phyloP scores from a whole-genome alignment of 2,113 vertebrate species.

The Pseudopodoces humilis region DNA sequence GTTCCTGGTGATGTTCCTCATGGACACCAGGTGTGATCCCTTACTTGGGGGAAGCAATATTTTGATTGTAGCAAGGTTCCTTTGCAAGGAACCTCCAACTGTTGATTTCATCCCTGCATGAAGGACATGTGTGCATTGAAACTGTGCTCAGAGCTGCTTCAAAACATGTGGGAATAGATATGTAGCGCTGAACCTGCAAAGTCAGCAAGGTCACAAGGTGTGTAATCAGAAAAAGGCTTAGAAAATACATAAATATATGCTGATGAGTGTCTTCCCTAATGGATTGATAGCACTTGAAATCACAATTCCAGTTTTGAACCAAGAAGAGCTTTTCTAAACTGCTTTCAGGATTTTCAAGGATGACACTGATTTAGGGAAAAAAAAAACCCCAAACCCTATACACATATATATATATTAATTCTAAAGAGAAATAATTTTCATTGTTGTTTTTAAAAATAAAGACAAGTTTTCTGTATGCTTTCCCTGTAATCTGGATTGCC shows the following conservation, averaged over 20 bases:
- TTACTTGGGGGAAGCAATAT: background rate
- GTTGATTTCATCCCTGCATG: fast-evolving
- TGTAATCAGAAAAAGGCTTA: background rate
- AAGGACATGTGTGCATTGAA: background rate
- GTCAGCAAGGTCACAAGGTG: background rate
- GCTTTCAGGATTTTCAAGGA: background rate
- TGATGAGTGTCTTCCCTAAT: background rate
- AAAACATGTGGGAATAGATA: background rate
- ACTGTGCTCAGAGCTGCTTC: background rate
- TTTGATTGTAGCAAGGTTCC: background rate
- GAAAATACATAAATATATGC: background rate
- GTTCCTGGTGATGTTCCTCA: background rate
- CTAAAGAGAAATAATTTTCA: background rate
- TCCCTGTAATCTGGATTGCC: background rate
- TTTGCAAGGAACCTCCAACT: fast-evolving
- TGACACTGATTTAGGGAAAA: background rate
- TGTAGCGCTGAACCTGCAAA: background rate
- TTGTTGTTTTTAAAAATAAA: background rate
- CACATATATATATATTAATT: background rate
- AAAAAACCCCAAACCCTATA: no score
- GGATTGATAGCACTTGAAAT: background rate
- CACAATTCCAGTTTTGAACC: background rate
- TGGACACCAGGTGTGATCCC: fast-evolving
- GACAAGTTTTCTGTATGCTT: background rate
- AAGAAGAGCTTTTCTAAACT: background rate